Base-by-base conservation (phyloP, 2,113 vertebrate genomes). In the Pholis gunnellus region DNA sequence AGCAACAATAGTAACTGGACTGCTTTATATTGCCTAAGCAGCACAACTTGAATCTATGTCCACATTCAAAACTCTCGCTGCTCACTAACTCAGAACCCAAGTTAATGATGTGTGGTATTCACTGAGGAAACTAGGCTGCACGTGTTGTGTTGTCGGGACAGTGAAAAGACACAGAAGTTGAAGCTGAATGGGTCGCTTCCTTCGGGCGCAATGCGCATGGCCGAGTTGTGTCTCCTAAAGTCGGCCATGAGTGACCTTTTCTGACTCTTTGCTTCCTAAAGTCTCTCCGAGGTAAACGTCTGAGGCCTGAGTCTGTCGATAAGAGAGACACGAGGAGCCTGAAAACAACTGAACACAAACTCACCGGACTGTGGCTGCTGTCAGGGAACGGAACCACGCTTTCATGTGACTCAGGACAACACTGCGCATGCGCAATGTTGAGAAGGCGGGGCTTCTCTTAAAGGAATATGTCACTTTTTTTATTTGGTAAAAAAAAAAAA, bases 381-480 rank as follows among this genome's bases (percentile, higher is more conserved):
- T 1, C 27, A 44, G 66, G 36, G 75, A 74, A 22, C 36, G 25
- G 56, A 85, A 79, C 9, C 40, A 5, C 5, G 10, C 1, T 0
- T 1, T 73, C 90, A 89, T 29, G 71, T 90, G 89, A 83, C 48
- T 9, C 2, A 0, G 0, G 63, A 38, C 2, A 0, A 4, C 3
- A 36, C 2, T 25, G 74, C 82, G 90, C 93, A 79, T 82, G 90
- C 25, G 83, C 3, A 0, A 0, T 0, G 0, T 0, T 0, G 2
- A 64, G 22, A 17, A 17, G 72, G 54, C 8, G 66, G 10, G 17
- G 34, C 25, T 2, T 73, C 1, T 29, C 46, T 90, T 93, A 90
- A 93, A 88, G 83, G 73, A 25, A 42, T 20, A 78, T 9, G 5
- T 31, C 5, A 67, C 18, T 72, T 27, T 83, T 56, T 72, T 48